Evolutionary conservation across 2,888 invertebrate species (phyloP), one percentile per base, ranked within the genome.

Genomic region (Lasius fuliginosus): DNA sequence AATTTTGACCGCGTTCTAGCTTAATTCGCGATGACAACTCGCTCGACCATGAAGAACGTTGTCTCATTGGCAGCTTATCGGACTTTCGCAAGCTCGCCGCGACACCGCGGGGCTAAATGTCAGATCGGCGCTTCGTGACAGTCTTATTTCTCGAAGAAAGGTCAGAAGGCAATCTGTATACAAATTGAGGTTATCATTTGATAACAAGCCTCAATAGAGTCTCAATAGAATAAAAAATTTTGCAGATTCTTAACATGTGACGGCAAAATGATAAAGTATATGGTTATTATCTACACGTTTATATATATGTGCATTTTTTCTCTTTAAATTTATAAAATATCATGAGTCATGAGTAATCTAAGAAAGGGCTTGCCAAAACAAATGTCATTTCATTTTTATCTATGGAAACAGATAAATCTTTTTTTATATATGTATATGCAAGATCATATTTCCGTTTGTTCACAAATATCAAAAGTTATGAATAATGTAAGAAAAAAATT

Each of bases 61-160:
- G 88, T 85, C 85, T 88, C 86, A 88, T 86, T 85, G 83, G 81
- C 75, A 65, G 82, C 65, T 86, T 87, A 84, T 86, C 82, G 82
- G 81, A 86, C 79, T 87, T 84, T 6, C 76, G 60, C 53, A 79
- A 86, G 69, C 60, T 84, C 71, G 46, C 18, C 79, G 49, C n/a
- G 67, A 58, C 65, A 15, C 62, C 75, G 23, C 58, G 23, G 36
- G 73, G 79, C 83, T 83, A 75, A 86, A 82, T 42, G 53, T 67
- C 42, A 60, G 23, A 53, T 68, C 27, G 68, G 3, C 27, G 56
- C 27, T 68, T 6, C 12, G 8, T 46, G 33, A 6, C 30, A 56
- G 27, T 18, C n/a, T n/a, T 53, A 53, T 53, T 53, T 53, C 6
- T 62, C 6, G 18, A 79, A 69, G 27, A 30, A 27, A 68, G 30